Percentiles rank a stretch among this genome's conserved stretches.
Evolutionary conservation across 1,140 invertebrate genomes (phyloP).

Genomic region (Drosophila trapezifrons): DNA sequence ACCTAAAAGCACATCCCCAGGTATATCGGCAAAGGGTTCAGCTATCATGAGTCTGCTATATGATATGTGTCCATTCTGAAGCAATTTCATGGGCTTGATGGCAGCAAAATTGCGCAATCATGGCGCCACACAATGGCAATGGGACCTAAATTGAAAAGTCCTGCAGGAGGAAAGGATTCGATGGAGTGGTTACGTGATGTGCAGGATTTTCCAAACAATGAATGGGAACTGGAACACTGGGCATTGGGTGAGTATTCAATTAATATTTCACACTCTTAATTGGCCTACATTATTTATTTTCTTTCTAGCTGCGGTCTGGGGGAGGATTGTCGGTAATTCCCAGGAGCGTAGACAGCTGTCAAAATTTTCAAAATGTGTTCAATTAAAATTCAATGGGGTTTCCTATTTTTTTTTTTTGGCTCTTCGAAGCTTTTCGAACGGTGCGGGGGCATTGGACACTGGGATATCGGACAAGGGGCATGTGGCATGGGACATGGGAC

Average conservation of each 20-base stretch:
- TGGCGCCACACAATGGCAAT: slow-evolving; percentile 24
- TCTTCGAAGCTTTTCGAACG: neutral
- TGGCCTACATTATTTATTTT: slow-evolving; percentile 57
- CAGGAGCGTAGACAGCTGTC: slow-evolving; percentile 61
- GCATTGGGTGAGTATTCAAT: slow-evolving; percentile 47
- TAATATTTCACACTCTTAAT: slow-evolving; percentile 75
- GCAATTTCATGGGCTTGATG: slow-evolving; percentile 25
- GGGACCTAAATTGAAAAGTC: slow-evolving; percentile 41
- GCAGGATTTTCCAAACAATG: neutral
- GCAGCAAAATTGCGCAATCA: slow-evolving; percentile 53
- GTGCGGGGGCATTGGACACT: neutral
- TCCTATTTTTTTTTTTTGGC: neutral
- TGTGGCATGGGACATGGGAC: too few relatives aligned
- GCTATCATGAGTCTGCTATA: slow-evolving; percentile 24
- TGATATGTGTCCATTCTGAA: slow-evolving; percentile 19
- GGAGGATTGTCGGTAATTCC: slow-evolving; percentile 18
- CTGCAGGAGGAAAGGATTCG: neutral
- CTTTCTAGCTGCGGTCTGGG: slow-evolving; percentile 8
- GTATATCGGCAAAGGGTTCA: slow-evolving; percentile 1
- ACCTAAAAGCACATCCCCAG: neutral
- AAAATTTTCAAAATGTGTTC: slow-evolving; percentile 60
- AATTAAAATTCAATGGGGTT: slow-evolving; percentile 64
- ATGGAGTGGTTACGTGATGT: neutral
- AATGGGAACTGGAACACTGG: slow-evolving; percentile 33
- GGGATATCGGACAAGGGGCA: too few relatives aligned